A percentile compares a stretch with the other conserved stretches of the same genome.
Conservation (phyloP, 2,888 invertebrate species). For the Heliconius sara region DNA sequence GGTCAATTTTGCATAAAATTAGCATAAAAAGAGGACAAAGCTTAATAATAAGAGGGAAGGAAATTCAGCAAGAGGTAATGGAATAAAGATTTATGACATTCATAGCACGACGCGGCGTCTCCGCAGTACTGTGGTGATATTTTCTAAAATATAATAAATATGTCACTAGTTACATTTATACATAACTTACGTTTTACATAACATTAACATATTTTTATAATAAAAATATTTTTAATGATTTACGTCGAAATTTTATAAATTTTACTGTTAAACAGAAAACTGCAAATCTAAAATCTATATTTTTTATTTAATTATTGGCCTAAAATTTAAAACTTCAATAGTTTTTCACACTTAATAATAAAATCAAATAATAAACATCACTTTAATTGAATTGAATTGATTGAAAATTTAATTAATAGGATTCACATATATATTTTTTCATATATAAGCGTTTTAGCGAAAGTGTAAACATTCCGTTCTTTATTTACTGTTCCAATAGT, state of each 20-base stretch:
- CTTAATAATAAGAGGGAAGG: conserved; percentile 48
- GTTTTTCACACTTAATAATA: too few species aligned
- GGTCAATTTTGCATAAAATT: conserved; percentile 39
- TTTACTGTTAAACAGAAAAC: too few species aligned
- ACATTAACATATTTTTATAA: too few species aligned
- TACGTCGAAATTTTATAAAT: too few species aligned
- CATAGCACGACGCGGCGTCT: conserved; percentile 44
- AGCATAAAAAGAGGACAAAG: conserved; percentile 42
- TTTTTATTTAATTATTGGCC: too few species aligned
- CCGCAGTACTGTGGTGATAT: conserved; percentile 33
- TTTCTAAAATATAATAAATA: conserved; percentile 13
- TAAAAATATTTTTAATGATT: too few species aligned
- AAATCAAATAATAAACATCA: too few species aligned
- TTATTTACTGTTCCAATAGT: not conserved
- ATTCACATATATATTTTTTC: too few species aligned
- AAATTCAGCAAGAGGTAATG: conserved; percentile 49
- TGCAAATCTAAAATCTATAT: too few species aligned
- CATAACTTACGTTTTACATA: not conserved
- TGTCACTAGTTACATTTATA: not conserved
- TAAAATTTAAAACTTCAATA: too few species aligned
- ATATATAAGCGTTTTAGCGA: not conserved
- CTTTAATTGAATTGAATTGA: too few species aligned
- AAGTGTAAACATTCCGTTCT: not conserved
- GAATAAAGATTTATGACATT: conserved; percentile 50
- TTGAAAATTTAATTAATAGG: too few species aligned